A percentile compares a stretch with the other conserved stretches of the same genome.
phyloP scores from a whole-genome alignment of 2,888 invertebrate genomes.

The Prenolepis imparis region DNA sequence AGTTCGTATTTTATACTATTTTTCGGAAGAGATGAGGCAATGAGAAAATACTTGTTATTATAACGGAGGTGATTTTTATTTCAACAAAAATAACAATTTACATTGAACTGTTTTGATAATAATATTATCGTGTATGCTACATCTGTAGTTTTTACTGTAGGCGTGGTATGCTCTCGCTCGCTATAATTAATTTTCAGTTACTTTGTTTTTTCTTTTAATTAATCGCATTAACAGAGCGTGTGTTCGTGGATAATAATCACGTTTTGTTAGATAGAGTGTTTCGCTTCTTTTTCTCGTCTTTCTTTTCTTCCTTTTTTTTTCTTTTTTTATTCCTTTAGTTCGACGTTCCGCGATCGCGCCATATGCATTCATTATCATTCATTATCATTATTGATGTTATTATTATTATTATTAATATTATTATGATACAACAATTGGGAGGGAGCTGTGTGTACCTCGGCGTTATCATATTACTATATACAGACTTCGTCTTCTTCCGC shows the following conservation, averaged over 20 bases:
- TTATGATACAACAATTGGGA: constrained; percentile 75
- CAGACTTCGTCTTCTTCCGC: constrained; percentile 62
- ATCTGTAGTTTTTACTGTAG: constrained; percentile 84
- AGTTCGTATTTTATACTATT: neutral
- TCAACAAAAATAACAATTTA: constrained; percentile 87
- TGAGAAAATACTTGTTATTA: constrained; percentile 60
- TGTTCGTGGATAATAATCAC: constrained; percentile 72
- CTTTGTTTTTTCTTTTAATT: constrained; percentile 73
- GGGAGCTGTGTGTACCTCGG: constrained; percentile 77
- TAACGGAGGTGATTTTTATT: constrained; percentile 86
- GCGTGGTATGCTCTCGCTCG: constrained; percentile 84
- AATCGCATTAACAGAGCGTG: constrained; percentile 76
- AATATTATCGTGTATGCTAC: constrained; percentile 85
- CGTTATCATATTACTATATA: constrained; percentile 72
- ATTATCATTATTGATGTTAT: constrained; percentile 44
- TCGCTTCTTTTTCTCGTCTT: constrained; percentile 60
- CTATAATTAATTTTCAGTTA: constrained; percentile 81
- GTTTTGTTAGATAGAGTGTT: constrained; percentile 73
- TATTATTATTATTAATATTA: constrained; percentile 29
- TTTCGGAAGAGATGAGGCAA: neutral
- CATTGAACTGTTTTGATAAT: constrained; percentile 86
- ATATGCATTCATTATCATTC: constrained; percentile 56
- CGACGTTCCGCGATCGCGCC: constrained; percentile 59
- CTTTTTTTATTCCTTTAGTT: constrained; percentile 52
- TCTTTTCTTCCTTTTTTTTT: constrained; percentile 57